Evolutionary conservation across 2,797 vertebrate species (phyloP), one percentile per base, ranked within the genome.

Genomic region (Odontamblyopus lacepedii): DNA sequence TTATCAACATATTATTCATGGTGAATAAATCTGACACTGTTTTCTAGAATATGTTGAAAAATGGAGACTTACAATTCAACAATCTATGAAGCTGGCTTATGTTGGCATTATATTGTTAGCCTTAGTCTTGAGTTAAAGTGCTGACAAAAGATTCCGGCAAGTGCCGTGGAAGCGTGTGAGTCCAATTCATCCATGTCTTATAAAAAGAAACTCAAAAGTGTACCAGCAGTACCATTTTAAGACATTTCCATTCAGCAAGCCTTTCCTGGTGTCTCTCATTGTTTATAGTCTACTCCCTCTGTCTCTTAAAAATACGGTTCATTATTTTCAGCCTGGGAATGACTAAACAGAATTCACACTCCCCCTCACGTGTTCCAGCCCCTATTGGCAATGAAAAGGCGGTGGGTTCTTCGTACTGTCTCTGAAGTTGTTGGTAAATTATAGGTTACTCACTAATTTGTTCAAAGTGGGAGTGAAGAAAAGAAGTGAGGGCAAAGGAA

Each of bases 261-360:
- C 67, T 78, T 86, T 85, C 75, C 81, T 57, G 29, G 78, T 81
- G 80, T 81, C 79, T 82, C 71, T 69, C 78, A 83, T 76, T 88
- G 85, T 90, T 88, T 90, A 82, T 67, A 69, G 86, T 75, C 80
- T 79, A 75, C 86, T 74, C 88, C 88, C 88, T 86, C 78, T 69
- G 70, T 63, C 74, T 77, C 76, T 80, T 86, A 81, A 82, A 88
- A 88, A 83, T 83, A 83, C 76, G 78, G 71, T 78, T 89, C 76
- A 83, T 90, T 87, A 89, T 85, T 86, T 85, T 80, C 73, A 72
- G 83, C 80, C 74, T 84, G 86, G 81, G 76, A 89, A 71, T 84
- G 87, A 88, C 82, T 89, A 86, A 87, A 76, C 90, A 81, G 76
- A 79, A 78, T 69, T 68, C 26, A 68, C 29, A 70, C 73, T 74